Conservation (phyloP, 2,888 invertebrate species). For the Aphidoletes aphidimyza region DNA sequence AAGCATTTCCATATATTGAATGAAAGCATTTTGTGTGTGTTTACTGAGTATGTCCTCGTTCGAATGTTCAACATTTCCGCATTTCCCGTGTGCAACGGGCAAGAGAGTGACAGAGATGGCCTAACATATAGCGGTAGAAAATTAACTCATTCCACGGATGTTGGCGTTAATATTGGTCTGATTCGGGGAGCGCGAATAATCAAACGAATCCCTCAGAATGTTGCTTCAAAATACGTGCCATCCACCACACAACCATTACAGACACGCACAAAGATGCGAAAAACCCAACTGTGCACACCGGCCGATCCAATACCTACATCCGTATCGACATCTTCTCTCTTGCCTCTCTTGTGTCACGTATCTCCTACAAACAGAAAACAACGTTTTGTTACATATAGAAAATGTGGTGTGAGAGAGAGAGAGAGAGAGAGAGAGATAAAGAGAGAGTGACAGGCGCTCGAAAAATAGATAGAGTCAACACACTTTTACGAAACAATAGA, state of each 20-base stretch:
- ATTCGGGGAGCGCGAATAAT: slow-evolving; percentile 33
- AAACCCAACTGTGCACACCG: too few relatives aligned
- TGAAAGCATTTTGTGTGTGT: not conserved
- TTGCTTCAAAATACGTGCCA: slow-evolving; percentile 11
- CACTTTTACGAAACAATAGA: slow-evolving; percentile 3
- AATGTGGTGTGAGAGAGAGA: too few relatives aligned
- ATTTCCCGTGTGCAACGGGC: not conserved
- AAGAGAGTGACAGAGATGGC: too few relatives aligned
- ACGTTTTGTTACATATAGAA: too few relatives aligned
- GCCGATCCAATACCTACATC: not conserved
- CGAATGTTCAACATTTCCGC: slow-evolving; percentile 4
- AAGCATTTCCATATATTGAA: slow-evolving; percentile 24
- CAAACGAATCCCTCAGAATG: not conserved
- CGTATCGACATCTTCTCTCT: not conserved
- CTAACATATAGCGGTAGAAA: not conserved
- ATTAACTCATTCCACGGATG: not conserved
- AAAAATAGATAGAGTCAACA: not conserved
- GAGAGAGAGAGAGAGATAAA: too few relatives aligned
- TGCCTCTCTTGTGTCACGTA: not conserved
- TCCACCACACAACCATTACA: not conserved
- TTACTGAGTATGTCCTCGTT: slow-evolving; percentile 1
- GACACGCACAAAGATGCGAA: slow-evolving; percentile 19
- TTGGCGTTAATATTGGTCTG: slow-evolving; percentile 19
- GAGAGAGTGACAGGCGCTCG: too few relatives aligned
- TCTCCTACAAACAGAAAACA: too few relatives aligned